Evolutionary conservation across 2,113 vertebrate species (phyloP).

Genomic region (Arvicanthis niloticus): DNA sequence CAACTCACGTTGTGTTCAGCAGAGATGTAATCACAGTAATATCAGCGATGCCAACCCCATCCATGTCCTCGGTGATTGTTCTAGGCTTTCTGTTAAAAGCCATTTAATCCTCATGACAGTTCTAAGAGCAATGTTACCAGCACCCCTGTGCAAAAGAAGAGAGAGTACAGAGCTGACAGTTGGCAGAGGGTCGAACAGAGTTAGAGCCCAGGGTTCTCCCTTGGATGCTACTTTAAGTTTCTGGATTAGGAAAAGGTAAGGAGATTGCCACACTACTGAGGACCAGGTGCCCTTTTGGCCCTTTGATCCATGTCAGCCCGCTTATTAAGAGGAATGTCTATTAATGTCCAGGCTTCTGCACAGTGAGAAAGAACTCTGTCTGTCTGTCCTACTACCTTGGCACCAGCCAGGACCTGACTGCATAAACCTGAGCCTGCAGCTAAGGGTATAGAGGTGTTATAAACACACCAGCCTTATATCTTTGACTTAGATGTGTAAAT

Average conservation of each 20-base stretch:
- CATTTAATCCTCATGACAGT: not conserved
- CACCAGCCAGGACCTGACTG: not conserved
- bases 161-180: not conserved
- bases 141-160: not conserved
- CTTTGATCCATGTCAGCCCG: accelerated
- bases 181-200: not conserved
- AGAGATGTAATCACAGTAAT: not conserved
- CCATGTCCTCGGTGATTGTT: too few relatives aligned
- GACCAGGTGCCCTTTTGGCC: not conserved
- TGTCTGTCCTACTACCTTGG: not conserved
- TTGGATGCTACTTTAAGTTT: too few relatives aligned
- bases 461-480: accelerated
- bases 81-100: not conserved
- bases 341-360: not conserved
- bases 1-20: not conserved
- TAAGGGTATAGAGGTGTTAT: not conserved
- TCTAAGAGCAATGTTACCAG: not conserved
- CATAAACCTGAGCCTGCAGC: not conserved
- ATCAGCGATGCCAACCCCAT: accelerated
- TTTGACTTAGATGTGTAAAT: not conserved
- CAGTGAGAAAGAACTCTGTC: not conserved
- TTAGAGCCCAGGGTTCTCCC: not conserved
- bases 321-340: not conserved
- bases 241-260: not conserved
- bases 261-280: too few relatives aligned